Evolutionary conservation across 2,888 invertebrate species (phyloP), one percentile per base, ranked within the genome.

Genomic region (Drosophila rubida): DNA sequence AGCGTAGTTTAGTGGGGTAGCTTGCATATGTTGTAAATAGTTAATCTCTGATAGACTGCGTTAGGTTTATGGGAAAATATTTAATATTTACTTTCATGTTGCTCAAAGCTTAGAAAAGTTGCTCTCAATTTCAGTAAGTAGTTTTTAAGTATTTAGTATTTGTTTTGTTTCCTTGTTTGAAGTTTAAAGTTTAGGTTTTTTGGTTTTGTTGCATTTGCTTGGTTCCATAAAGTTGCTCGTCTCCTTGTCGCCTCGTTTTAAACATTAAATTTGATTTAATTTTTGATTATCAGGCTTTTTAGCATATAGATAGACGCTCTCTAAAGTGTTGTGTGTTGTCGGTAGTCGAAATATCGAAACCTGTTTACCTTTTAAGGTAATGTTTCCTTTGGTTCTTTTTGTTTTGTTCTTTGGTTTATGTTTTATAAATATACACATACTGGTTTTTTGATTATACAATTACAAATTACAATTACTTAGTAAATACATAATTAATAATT

Each of bases 191-290:
- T 32, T 32, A 46, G 54, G 57, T 73, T 68, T 8, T 27, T 27
- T n/a, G n/a, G 8, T 27, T 50, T 62, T 71, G 44, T 54, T 72
- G 69, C 72, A 46, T 61, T 72, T 67, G 69, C 67, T 82, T 82
- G 87, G 87, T 84, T 87, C 87, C 87, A 73, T 87, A 69, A 61
- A 69, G 75, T 84, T 84, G 63, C 65, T 25, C 35, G 35, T 13
- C 35, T 37, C 35, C 14, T 37, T 1, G 13, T n/a, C n/a, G 32
- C 32, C 5, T 60, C 25, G 35, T 44, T 46, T 46, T 45, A 22
- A 11, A 73, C 66, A 89, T 90, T 90, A 89, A 89, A 89, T 90
- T 90, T 84, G 71, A 90, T 90, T 89, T 89, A 89, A 88, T 82
- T 87, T 86, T 90, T 90, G 90, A 90, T 89, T 89, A 89, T 89